Base-by-base conservation (phyloP, 2,888 invertebrate genomes). In the Euphydryas editha region DNA sequence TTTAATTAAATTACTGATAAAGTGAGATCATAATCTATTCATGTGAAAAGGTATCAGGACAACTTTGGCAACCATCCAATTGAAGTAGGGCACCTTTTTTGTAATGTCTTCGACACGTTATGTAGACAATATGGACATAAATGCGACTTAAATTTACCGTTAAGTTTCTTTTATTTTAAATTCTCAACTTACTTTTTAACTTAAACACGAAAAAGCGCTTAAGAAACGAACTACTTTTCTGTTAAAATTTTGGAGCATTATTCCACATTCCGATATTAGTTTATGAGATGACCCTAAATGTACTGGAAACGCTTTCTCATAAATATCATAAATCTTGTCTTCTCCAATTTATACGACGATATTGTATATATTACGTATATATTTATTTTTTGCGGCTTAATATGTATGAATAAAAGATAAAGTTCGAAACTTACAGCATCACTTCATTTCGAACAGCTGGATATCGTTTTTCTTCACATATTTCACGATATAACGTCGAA, bases 321-420 rank as follows among this genome's bases (percentile, higher is more conserved):
- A n/a, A 51, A 6, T n/a, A 51, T 21, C 21, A 51, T 51, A 51
- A 51, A 24, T 24, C 49, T 51, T 51, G 21, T 24, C 10, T 21
- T n/a, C 1, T 21, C 21, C 15, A 51, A 21, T 51, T 24, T n/a
- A 1, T 21, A 15, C 24, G 15, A 15, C n/a, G n/a, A n/a, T n/a
- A n/a, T n/a, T n/a, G n/a, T n/a, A n/a, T n/a, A n/a, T n/a, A n/a
- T n/a, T n/a, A n/a, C n/a, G n/a, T n/a, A n/a, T n/a, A n/a, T n/a
- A n/a, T n/a, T n/a, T 15, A 21, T 15, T 21, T 24, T 24, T 21
- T 24, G 15, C 8, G 15, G 49, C 8, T n/a, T 5, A 51, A 51
- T 51, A 24, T 15, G 24, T 51, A 15, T n/a, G n/a, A 51, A 51
- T 24, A 24, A 24, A n/a, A 24, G 13, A 51, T 24, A 24, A 7